Conservation (phyloP, 2,797 vertebrate genomes). For the Cyprinella venusta region DNA sequence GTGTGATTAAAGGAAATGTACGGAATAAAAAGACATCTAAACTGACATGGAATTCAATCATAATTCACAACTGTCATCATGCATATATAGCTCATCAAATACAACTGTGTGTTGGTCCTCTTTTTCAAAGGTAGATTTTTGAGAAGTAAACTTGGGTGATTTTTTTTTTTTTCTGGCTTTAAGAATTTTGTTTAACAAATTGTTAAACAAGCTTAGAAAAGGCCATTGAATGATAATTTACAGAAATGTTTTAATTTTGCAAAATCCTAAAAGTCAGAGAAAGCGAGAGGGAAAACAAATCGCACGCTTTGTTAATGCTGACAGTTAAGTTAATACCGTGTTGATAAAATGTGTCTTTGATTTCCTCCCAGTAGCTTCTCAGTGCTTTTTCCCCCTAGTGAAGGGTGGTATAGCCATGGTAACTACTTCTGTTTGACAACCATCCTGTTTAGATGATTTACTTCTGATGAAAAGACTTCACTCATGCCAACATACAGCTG, state of each 20-base stretch:
- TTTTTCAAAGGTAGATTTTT: neutral
- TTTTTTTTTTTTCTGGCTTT: neutral
- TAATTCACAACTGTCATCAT: neutral
- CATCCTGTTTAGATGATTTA: neutral
- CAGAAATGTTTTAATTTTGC: neutral
- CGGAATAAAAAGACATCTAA: slow-evolving; percentile 52
- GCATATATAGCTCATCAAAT: neutral
- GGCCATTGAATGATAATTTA: neutral
- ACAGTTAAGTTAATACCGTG: neutral
- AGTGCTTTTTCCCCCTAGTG: neutral
- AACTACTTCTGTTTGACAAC: neutral
- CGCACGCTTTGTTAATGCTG: neutral
- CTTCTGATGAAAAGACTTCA: neutral
- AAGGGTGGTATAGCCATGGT: neutral
- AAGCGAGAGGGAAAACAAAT: neutral
- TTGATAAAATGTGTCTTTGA: neutral
- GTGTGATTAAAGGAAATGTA: slow-evolving; percentile 59
- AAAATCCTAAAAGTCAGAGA: neutral
- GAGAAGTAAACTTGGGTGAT: neutral
- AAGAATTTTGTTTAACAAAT: neutral
- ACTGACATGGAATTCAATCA: neutral
- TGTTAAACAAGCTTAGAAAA: neutral
- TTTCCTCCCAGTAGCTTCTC: neutral
- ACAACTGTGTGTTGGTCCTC: neutral
- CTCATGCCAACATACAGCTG: neutral